A percentile compares a stretch with the other conserved stretches of the same genome.
These are phyloP conservation scores for Lagopus leucura DNA, from an alignment of 2,113 vertebrate species.

Conservation along the genomic window DNA sequence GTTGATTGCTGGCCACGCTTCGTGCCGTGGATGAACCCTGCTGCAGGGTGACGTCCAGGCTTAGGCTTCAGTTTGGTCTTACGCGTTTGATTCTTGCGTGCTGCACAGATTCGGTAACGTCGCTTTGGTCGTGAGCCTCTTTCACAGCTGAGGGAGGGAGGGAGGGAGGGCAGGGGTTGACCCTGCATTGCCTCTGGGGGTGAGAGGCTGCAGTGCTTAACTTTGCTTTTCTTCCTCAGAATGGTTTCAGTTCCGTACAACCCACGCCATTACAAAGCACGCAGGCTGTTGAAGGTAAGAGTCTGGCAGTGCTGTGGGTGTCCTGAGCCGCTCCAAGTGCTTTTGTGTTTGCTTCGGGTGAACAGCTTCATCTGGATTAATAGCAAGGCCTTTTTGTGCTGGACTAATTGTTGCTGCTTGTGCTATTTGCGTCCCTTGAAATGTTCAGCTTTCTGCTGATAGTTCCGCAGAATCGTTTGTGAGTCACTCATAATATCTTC, in stretches of 20 bases:
- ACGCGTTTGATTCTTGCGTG: background rate
- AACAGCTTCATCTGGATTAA: background rate
- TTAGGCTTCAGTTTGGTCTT: background rate
- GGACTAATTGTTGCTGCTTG: background rate
- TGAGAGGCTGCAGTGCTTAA: rapidly evolving
- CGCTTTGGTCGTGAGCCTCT: background rate
- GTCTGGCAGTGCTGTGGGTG: background rate
- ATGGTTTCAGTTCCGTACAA: constrained; percentile 93
- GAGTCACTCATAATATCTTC: background rate
- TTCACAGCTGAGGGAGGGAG: background rate
- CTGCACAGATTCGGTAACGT: background rate
- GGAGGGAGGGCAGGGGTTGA: background rate
- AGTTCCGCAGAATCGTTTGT: background rate
- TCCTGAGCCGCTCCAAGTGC: background rate
- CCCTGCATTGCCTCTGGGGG: background rate
- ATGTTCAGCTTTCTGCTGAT: background rate
- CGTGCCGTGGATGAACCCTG: rapidly evolving
- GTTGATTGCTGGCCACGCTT: background rate
- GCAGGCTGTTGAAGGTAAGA: constrained; percentile 90
- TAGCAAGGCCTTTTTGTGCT: background rate
- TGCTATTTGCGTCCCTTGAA: background rate
- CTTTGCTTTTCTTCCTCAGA: constrained; percentile 76
- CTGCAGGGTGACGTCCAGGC: background rate
- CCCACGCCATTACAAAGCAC: constrained; percentile 87
- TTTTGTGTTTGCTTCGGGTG: background rate